Evolutionary conservation across 2,797 vertebrate genomes (phyloP).

Genomic region (Chlorospingus semifuscus): DNA sequence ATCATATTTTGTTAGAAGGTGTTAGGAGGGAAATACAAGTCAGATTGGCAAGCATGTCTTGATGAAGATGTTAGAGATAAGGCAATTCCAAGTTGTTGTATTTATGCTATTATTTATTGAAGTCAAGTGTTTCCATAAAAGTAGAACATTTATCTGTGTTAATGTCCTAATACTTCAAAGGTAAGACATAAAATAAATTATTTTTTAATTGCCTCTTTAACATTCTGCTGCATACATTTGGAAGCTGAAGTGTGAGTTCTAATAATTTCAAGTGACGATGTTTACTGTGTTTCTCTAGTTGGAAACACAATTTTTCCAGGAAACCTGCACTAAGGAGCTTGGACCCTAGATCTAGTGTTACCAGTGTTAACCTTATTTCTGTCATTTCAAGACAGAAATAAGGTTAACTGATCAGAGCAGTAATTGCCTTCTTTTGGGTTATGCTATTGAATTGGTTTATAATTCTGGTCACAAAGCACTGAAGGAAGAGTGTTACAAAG

Average conservation of each 20-base stretch:
- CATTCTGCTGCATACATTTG: neutral
- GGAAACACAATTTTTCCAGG: neutral
- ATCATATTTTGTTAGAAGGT: slow-evolving; percentile 27
- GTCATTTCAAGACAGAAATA: neutral
- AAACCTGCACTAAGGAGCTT: neutral
- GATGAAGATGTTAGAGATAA: neutral
- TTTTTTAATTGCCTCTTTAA: neutral
- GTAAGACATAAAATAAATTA: neutral
- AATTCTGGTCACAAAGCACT: neutral
- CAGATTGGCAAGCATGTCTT: neutral
- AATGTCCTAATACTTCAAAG: neutral
- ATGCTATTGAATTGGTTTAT: neutral
- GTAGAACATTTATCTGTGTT: neutral
- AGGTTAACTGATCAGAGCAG: neutral
- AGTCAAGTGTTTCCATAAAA: neutral
- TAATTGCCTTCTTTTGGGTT: neutral
- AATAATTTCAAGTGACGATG: neutral
- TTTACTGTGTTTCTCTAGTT: neutral
- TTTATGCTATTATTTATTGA: neutral
- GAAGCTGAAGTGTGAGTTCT: neutral
- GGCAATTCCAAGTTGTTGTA: neutral
- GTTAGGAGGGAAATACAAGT: neutral
- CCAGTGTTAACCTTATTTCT: neutral
- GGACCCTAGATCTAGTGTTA: neutral
- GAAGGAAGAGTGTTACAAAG: neutral